phyloP scores from a whole-genome alignment of 1,140 invertebrate genomes.

The Aphis gossypii region DNA sequence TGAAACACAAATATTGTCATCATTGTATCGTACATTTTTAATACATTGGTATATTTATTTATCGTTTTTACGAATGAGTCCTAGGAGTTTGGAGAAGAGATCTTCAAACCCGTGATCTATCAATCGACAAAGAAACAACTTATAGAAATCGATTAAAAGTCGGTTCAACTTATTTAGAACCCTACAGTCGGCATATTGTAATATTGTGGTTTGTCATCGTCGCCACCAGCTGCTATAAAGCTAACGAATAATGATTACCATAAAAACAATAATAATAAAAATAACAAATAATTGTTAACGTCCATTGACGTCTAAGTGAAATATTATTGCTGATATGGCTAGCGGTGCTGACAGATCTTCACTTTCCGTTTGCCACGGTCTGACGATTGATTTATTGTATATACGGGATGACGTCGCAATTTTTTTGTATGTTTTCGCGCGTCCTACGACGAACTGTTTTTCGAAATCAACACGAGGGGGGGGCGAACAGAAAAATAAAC shows the following conservation, averaged over 20 bases:
- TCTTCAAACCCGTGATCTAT: neutral
- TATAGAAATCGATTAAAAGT: neutral
- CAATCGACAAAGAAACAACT: neutral
- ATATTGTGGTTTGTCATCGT: neutral
- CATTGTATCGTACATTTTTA: too few relatives aligned
- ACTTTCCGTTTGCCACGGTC: neutral
- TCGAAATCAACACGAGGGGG: neutral
- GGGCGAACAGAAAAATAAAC: neutral
- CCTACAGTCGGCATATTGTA: neutral
- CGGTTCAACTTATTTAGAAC: neutral
- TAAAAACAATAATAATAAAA: conserved; percentile 11
- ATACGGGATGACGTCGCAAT: neutral
- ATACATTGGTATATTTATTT: too few relatives aligned
- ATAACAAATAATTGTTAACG: neutral
- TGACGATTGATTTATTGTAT: neutral
- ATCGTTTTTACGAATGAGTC: neutral
- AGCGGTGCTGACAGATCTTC: neutral
- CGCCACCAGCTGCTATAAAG: neutral
- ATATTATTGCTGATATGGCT: neutral
- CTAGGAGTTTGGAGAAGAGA: neutral
- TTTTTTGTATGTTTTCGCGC: neutral
- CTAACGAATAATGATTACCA: neutral
- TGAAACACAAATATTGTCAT: neutral
- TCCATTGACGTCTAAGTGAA: neutral
- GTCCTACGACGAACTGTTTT: neutral